Evolutionary conservation across 2,797 vertebrate genomes (phyloP), one percentile per base, ranked within the genome.

Genomic region (Scolopax rusticola): DNA sequence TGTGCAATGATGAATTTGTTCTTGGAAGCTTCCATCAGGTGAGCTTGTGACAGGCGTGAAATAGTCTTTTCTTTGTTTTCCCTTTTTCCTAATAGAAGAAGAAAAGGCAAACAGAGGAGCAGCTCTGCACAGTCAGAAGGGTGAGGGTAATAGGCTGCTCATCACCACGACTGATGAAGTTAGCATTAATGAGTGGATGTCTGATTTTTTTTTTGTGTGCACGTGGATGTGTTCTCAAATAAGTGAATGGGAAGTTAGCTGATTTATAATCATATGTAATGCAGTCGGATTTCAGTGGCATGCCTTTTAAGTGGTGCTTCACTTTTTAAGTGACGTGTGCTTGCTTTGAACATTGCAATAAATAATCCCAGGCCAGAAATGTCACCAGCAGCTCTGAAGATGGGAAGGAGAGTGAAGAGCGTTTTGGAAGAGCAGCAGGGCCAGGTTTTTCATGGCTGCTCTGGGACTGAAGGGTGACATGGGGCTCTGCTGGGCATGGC

Each of bases 21-120:
- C 48, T 45, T 80, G 83, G 75, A 68, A 25, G 56, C 92, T 93
- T 85, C 91, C 32, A 5, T 81, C 86, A 78, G 86, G 91, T 95
- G 84, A 45, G 89, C 93, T 89, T 50, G 33, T 64, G 89, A n/a
- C 53, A 70, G 41, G 63, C 13, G 2, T 47, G 91, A 60, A 91
- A 83, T 21, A 11, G 48, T 69, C 9, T 2, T 33, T 50, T 74
- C 60, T 54, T 15, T 43, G 33, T 51, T 41, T 59, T 50, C 56
- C 48, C 36, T 18, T 78, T 84, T 76, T 81, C 20, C 70, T 84
- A 9, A 36, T 11, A 64, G 71, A 47, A 74, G 68, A 57, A 68
- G 76, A 19, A n/a, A 25, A 80, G 45, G 36, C 56, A 45, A 28
- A 6, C 14, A 30, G 48, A 77, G 63, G 3, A 25, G 19, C 7